These are phyloP conservation scores for Calosoma granatense DNA, from an alignment of 1,140 invertebrate genomes.

Conservation along the genomic window DNA sequence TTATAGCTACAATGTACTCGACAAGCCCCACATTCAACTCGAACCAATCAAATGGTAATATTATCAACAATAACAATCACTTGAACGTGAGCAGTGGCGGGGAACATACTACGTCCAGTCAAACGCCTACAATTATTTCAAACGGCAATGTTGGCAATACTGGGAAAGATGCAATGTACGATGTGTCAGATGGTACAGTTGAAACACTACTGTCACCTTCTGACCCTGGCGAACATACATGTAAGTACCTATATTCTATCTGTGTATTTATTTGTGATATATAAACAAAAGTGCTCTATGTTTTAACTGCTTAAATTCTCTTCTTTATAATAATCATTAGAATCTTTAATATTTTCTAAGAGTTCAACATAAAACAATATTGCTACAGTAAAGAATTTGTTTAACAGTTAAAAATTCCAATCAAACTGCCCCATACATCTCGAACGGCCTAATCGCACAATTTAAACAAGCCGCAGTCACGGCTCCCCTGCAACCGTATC, in stretches of 20 bases:
- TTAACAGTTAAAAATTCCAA: conserved; percentile 47
- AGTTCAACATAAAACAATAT: too few relatives aligned
- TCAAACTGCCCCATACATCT: conserved; percentile 32
- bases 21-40: conserved; percentile 44
- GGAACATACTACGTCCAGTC: conserved; percentile 18
- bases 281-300: conserved; percentile 16
- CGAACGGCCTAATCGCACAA: conserved; percentile 8
- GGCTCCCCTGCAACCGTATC: conserved; percentile 59
- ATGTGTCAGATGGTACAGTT: conserved; percentile 29
- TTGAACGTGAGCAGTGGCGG: conserved; percentile 14
- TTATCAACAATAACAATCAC: conserved; percentile 11
- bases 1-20: conserved; percentile 35
- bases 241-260: conserved; percentile 27
- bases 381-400: too few relatives aligned
- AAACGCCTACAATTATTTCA: conserved; percentile 26
- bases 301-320: conserved; percentile 6
- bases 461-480: conserved; percentile 2
- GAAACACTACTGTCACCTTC: conserved; percentile 39
- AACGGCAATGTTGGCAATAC: not conserved
- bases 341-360: too few relatives aligned
- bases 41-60: conserved; percentile 18
- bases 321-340: too few relatives aligned
- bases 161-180: not conserved
- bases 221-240: conserved; percentile 33
- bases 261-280: conserved; percentile 15